phyloP scores from a whole-genome alignment of 2,113 vertebrate genomes.

The Nesoenas mayeri region DNA sequence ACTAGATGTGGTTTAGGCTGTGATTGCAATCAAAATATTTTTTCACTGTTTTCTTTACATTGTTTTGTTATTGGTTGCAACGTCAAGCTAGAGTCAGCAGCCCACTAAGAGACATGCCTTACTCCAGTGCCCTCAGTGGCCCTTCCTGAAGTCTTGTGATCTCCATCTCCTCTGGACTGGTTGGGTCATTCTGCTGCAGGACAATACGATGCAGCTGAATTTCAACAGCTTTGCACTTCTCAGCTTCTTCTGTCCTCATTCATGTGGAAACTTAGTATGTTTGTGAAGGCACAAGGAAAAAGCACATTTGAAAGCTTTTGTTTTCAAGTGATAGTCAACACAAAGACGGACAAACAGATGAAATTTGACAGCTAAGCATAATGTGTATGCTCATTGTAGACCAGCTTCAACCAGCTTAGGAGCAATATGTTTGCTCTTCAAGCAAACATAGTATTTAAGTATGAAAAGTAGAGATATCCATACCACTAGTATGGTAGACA shows the following conservation, averaged over 20 bases:
- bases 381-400: background rate
- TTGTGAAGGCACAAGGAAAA: background rate
- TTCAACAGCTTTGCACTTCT: background rate
- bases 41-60: too few species aligned
- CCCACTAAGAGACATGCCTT: too few species aligned
- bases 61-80: too few species aligned
- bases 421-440: background rate
- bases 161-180: rapidly evolving
- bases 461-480: background rate
- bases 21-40: too few species aligned
- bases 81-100: too few species aligned
- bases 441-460: background rate
- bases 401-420: background rate
- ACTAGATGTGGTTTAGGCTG: background rate
- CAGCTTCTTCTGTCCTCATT: background rate
- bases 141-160: background rate
- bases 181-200: background rate
- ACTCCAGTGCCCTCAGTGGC: too few species aligned
- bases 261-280: background rate
- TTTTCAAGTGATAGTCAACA: background rate
- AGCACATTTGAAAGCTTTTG: background rate
- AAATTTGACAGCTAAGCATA: background rate
- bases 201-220: background rate
- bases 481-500: background rate
- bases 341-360: background rate